Evolutionary conservation across 2,113 vertebrate species (phyloP).

Genomic region (Lucifuga dentata): DNA sequence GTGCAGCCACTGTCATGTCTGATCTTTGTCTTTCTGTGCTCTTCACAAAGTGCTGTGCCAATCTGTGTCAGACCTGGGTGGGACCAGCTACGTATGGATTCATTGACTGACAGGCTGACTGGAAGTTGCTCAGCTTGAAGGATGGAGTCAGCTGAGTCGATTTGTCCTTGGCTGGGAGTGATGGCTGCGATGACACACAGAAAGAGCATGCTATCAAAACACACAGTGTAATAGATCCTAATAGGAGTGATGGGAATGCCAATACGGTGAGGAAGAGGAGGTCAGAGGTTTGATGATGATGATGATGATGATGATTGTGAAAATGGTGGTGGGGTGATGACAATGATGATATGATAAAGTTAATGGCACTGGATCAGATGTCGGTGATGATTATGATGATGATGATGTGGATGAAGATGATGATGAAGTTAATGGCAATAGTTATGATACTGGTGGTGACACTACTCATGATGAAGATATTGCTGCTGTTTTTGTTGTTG

Average conservation of each 20-base stretch:
- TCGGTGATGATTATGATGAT: background rate
- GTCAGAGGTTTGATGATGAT: slow-evolving; percentile 17
- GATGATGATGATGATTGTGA: background rate
- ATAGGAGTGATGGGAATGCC: slow-evolving; percentile 30
- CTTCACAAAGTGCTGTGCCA: slow-evolving; percentile 73
- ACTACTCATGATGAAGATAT: background rate
- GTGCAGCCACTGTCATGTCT: no score
- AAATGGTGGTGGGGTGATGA: background rate
- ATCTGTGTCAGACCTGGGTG: slow-evolving; percentile 46
- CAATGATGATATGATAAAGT: background rate
- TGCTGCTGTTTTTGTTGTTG: no score
- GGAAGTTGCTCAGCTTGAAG: slow-evolving; percentile 67
- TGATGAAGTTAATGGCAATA: background rate
- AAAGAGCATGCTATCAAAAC: slow-evolving; percentile 68
- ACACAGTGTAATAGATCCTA: slow-evolving; percentile 44
- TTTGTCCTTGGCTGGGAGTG: slow-evolving; percentile 74
- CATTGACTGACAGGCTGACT: slow-evolving; percentile 79
- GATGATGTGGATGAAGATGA: background rate
- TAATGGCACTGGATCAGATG: slow-evolving; percentile 2
- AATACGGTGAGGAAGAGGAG: slow-evolving; percentile 11
- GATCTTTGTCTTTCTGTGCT: slow-evolving; percentile 36
- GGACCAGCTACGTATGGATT: slow-evolving; percentile 72
- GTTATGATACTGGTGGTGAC: accelerated
- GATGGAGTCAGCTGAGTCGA: slow-evolving; percentile 70
- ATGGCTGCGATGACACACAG: slow-evolving; percentile 73